Evolutionary conservation across 1,140 invertebrate species (phyloP).

Genomic region (Olivierus martensii): DNA sequence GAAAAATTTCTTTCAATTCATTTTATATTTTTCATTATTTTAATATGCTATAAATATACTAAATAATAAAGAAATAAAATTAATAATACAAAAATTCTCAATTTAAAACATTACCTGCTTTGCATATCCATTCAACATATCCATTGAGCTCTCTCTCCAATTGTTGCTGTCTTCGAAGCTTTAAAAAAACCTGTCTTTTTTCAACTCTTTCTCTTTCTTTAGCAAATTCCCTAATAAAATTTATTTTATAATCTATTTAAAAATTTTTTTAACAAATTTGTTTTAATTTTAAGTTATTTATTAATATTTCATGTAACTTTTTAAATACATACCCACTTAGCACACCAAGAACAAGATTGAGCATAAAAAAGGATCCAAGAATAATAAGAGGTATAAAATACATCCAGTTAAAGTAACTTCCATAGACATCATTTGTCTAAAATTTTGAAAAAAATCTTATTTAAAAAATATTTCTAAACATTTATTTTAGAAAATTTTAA

Average conservation of each 20-base stretch:
- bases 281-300: background rate
- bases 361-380: conserved; percentile 99
- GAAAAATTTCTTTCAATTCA: no score
- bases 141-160: conserved; percentile 98
- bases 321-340: conserved; percentile 78
- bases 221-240: conserved; percentile 90
- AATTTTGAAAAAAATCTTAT: conserved; percentile 33
- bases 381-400: conserved; percentile 99
- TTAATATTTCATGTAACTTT: background rate
- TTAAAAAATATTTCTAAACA: background rate
- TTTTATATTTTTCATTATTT: no score
- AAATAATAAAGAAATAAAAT: no score
- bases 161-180: conserved; percentile 95
- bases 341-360: conserved; percentile 40
- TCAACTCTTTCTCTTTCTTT: conserved; percentile 99
- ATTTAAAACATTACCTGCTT: conserved; percentile 62
- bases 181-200: conserved; percentile 99
- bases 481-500: background rate
- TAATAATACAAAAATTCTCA: no score
- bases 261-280: background rate
- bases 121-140: conserved; percentile 99
- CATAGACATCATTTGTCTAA: conserved; percentile 98
- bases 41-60: no score
- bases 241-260: background rate
- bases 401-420: conserved; percentile 97